Conservation (phyloP, 2,888 invertebrate species). For the Epirrita christyi region DNA sequence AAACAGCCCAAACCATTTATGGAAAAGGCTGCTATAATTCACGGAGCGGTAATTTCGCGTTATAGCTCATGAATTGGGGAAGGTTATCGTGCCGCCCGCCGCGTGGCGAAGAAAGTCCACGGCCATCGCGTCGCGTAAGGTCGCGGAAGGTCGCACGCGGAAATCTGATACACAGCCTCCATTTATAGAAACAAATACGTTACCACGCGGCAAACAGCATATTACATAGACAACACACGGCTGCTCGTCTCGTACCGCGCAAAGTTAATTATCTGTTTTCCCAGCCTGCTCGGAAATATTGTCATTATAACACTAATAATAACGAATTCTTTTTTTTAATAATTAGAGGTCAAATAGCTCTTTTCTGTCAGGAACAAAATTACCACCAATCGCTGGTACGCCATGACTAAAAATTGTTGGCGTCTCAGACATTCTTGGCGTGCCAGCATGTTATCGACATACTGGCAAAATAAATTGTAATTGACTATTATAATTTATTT, state of each 20-base stretch:
- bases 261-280: background rate
- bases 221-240: conserved; percentile 28
- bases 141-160: conserved; percentile 38
- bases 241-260: background rate
- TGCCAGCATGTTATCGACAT: too few species aligned
- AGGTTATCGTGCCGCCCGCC: conserved; percentile 43
- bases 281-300: too few species aligned
- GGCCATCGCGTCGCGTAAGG: conserved; percentile 44
- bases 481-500: too few species aligned
- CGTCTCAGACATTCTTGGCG: too few species aligned
- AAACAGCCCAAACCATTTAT: conserved; percentile 3
- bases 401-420: too few species aligned
- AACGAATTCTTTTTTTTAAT: too few species aligned
- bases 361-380: too few species aligned
- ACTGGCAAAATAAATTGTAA: too few species aligned
- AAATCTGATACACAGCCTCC: conserved; percentile 40
- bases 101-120: conserved; percentile 50
- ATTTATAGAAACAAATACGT: conserved; percentile 43
- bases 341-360: too few species aligned
- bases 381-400: too few species aligned
- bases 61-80: conserved; percentile 49
- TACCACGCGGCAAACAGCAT: conserved; percentile 29
- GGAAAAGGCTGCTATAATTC: conserved; percentile 8
- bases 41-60: conserved; percentile 34
- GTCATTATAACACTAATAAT: too few species aligned